A percentile compares a stretch with the other conserved stretches of the same genome.
Evolutionary conservation across 2,888 invertebrate genomes (phyloP).

Genomic region (Chloroclysta siterata): DNA sequence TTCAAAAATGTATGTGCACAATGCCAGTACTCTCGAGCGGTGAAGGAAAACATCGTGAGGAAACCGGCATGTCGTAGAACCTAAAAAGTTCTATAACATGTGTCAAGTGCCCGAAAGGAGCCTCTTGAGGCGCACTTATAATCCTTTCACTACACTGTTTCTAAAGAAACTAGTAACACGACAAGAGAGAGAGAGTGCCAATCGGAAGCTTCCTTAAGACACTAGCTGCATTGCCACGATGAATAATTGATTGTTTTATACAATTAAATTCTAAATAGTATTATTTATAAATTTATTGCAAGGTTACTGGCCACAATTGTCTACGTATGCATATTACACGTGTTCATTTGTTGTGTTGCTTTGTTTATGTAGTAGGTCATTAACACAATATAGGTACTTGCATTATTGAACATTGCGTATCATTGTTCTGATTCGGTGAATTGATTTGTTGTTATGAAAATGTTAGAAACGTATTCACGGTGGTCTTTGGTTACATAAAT

Average conservation of each 20-base stretch:
- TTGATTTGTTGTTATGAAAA: conserved; percentile 14
- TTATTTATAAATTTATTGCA: neutral
- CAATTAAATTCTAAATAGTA: neutral
- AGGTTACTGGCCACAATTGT: neutral
- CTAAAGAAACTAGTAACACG: too few species aligned
- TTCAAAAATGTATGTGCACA: too few species aligned
- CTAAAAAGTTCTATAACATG: too few species aligned
- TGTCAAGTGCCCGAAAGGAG: too few species aligned
- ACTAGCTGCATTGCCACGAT: too few species aligned
- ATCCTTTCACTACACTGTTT: too few species aligned
- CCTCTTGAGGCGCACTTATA: too few species aligned
- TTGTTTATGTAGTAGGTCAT: conserved; percentile 36
- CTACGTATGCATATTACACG: conserved; percentile 12
- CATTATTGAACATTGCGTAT: conserved; percentile 20
- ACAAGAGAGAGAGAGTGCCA: too few species aligned
- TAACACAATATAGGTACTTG: conserved; percentile 27
- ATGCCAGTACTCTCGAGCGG: too few species aligned
- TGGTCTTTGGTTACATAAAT: neutral
- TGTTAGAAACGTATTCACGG: conserved; percentile 7
- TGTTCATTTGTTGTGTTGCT: conserved; percentile 17
- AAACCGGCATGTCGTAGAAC: too few species aligned
- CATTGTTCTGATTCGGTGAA: conserved; percentile 30
- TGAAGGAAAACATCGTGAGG: too few species aligned
- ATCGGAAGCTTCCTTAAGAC: too few species aligned
- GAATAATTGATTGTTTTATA: neutral